These are phyloP conservation scores for Zapus hudsonius DNA, from an alignment of 2,113 vertebrate genomes.

Conservation along the genomic window DNA sequence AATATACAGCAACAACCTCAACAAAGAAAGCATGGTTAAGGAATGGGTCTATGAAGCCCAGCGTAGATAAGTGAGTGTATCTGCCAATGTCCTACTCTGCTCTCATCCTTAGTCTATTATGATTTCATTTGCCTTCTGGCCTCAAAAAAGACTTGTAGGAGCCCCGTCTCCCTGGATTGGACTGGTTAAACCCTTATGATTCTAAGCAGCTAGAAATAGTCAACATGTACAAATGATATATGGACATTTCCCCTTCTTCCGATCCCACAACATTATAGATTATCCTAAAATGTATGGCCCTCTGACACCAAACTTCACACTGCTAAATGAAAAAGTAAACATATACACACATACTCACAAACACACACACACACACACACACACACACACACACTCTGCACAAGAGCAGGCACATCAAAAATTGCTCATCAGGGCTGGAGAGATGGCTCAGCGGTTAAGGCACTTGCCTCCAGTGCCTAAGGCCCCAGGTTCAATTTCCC, in stretches of 20 bases:
- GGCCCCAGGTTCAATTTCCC: no score
- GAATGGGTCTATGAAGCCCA: neutral
- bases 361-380: neutral
- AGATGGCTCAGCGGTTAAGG: neutral
- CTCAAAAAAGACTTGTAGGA: neutral
- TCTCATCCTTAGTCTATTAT: neutral
- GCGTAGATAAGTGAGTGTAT: no score
- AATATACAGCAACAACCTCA: neutral
- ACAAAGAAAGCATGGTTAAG: no score
- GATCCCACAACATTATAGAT: neutral
- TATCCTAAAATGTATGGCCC: neutral
- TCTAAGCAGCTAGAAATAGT: neutral
- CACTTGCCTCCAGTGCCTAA: no score
- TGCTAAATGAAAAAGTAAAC: neutral
- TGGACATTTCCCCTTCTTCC: neutral
- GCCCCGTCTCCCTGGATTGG: neutral
- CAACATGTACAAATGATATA: accelerated
- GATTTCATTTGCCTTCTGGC: neutral
- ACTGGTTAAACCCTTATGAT: neutral
- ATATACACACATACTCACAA: neutral
- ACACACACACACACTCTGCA: neutral
- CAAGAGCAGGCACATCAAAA: neutral
- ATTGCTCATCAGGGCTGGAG: neutral
- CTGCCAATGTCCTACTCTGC: neutral
- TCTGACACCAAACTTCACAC: neutral